Percentiles rank a stretch among this genome's conserved stretches.
Conservation (phyloP, 2,888 invertebrate genomes). For the Heliconius cydno region DNA sequence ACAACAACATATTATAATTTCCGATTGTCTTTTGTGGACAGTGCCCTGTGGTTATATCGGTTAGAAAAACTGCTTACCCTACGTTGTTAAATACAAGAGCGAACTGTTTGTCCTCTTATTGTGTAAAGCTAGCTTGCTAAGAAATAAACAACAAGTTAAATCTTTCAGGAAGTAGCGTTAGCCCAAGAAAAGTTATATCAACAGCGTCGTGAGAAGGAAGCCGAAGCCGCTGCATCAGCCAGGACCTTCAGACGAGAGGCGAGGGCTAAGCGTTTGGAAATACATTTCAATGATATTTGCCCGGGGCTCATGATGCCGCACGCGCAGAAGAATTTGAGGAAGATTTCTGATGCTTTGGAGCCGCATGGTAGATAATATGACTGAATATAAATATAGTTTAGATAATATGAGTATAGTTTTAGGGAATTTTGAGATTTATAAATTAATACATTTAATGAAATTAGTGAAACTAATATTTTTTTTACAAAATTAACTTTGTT, state of each 20-base stretch:
- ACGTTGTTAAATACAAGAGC: too few relatives aligned
- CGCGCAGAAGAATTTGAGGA: conserved; percentile 74
- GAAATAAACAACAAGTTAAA: not conserved
- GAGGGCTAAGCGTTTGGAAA: conserved; percentile 78
- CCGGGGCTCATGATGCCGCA: conserved; percentile 81
- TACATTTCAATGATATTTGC: conserved; percentile 78
- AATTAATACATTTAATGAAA: not conserved
- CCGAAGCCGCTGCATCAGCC: conserved; percentile 73
- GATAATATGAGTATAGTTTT: conserved; percentile 45
- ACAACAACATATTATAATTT: too few relatives aligned
- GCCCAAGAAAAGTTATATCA: conserved; percentile 61
- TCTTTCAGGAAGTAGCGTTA: conserved; percentile 63
- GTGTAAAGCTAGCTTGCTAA: too few relatives aligned
- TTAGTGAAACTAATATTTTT: not conserved
- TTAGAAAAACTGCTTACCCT: too few relatives aligned
- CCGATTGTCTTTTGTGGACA: too few relatives aligned
- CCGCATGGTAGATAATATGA: conserved; percentile 59
- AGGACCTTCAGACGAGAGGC: conserved; percentile 76
- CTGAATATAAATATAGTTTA: not conserved
- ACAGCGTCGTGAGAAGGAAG: conserved; percentile 65
- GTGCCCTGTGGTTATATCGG: too few relatives aligned
- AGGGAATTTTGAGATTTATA: not conserved
- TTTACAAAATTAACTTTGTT: not conserved
- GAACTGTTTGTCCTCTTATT: too few relatives aligned
- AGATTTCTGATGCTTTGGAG: conserved; percentile 70